Evolutionary conservation across 2,888 invertebrate genomes (phyloP), one percentile per base, ranked within the genome.

Genomic region (Sisyra nigra): DNA sequence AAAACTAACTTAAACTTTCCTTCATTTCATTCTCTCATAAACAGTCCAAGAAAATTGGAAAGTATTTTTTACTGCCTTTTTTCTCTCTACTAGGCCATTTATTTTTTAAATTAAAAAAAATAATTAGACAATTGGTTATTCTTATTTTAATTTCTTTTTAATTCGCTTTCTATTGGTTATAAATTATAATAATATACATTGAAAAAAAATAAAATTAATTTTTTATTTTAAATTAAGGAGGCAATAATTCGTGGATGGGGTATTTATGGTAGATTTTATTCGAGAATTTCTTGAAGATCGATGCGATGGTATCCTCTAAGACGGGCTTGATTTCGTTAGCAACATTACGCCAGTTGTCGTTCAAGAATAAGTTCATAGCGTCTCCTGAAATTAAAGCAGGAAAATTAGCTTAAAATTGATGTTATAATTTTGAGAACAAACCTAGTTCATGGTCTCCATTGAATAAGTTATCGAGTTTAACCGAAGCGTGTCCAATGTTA

Each of bases 311-410:
- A 43, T 73, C 72, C 54, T 82, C 80, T 54, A 86, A 61, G 0
- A 79, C 71, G 1, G 74, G 75, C 52, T 79, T 78, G 3, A 86
- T 67, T 53, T 85, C 83, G 19, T 72, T 72, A 0, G 76, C 69
- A 1, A 86, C 66, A 24, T 68, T 69, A 51, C 72, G 69, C 84
- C 84, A 85, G 56, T 85, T 83, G 38, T 83, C 79, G 54, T 84
- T 85, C 15, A 86, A 58, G 55, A 84, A 83, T 24, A 70, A 59
- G 57, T 85, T 85, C 77, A 84, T 78, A 2, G 77, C 71, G 14
- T 73, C 67, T 19, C 80, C 80, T 69, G 55, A 7, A 61, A 57
- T 46, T 42, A 47, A 19, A 8, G 8, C 8, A 30, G 14, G 17
- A 14, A 14, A 14, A 3, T 35, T 2, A n/a, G 10, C 3, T 9